phyloP scores from a whole-genome alignment of 2,888 invertebrate species.

The Ganaspis brasiliensis region DNA sequence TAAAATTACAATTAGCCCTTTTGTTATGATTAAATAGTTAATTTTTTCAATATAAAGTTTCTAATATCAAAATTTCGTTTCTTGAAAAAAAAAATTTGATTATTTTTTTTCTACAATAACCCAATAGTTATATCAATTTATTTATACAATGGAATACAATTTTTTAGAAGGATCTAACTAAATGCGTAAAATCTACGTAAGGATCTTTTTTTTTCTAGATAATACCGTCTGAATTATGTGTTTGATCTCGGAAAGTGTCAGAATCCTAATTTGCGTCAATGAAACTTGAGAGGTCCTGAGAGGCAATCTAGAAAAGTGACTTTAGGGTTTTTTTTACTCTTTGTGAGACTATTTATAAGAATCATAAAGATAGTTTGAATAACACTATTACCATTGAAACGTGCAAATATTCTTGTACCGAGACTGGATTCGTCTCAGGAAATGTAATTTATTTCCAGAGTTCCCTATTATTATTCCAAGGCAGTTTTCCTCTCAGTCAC shows the following conservation, averaged over 20 bases:
- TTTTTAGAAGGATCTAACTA: no score
- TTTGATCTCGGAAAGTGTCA: background rate
- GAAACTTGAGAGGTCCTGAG: background rate
- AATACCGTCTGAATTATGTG: background rate
- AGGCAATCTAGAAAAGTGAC: constrained; percentile 13
- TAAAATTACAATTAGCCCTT: no score
- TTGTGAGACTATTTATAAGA: constrained; percentile 13
- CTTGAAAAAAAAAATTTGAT: no score
- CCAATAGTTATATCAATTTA: no score
- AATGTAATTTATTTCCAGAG: constrained; percentile 55
- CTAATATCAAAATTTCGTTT: no score
- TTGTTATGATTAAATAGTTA: no score
- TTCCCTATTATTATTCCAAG: constrained; percentile 53
- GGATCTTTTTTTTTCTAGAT: background rate
- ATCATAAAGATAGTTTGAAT: background rate
- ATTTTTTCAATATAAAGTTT: no score
- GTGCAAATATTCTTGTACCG: background rate
- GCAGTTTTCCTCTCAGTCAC: constrained; percentile 58
- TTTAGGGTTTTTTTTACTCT: background rate
- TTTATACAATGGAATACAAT: no score
- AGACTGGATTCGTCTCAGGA: constrained; percentile 50
- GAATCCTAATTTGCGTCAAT: background rate
- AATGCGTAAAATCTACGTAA: no score
- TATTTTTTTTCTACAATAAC: no score
- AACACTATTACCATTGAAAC: constrained; percentile 26